A percentile compares a stretch with the other conserved stretches of the same genome.
phyloP scores from a whole-genome alignment of 2,888 invertebrate genomes.

The Allacma fusca region DNA sequence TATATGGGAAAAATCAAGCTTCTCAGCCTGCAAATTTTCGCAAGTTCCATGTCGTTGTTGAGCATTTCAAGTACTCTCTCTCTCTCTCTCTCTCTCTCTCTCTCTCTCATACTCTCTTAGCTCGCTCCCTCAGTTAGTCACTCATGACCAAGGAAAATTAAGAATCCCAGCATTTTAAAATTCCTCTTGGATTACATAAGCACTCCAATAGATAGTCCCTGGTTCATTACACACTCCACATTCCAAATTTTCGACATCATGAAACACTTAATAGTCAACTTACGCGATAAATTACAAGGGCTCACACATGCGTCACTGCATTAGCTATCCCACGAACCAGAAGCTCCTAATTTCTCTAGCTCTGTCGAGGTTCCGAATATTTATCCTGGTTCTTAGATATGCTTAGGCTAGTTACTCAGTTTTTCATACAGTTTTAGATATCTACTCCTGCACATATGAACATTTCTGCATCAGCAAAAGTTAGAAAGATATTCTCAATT shows the following conservation, averaged over 20 bases:
- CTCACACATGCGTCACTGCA: neutral
- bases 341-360: neutral
- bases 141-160: neutral
- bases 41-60: too few relatives aligned
- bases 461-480: too few relatives aligned
- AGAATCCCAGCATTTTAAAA: neutral
- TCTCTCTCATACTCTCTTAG: neutral
- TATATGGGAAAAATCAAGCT: too few relatives aligned
- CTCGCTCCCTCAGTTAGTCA: neutral
- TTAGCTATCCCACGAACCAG: neutral
- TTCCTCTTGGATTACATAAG: neutral
- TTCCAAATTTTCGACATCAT: constrained; percentile 11
- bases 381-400: too few relatives aligned
- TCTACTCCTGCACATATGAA: too few relatives aligned
- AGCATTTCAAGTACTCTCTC: neutral
- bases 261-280: constrained; percentile 16
- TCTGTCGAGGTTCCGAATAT: too few relatives aligned
- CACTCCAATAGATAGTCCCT: neutral
- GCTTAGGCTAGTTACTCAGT: too few relatives aligned
- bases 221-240: constrained; percentile 3
- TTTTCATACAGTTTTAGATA: too few relatives aligned
- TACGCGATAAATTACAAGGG: constrained; percentile 6
- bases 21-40: too few relatives aligned
- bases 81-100: neutral
- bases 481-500: too few relatives aligned